Evolutionary conservation across 2,888 invertebrate species (phyloP), one percentile per base, ranked within the genome.

Genomic region (Cinara cedri): DNA sequence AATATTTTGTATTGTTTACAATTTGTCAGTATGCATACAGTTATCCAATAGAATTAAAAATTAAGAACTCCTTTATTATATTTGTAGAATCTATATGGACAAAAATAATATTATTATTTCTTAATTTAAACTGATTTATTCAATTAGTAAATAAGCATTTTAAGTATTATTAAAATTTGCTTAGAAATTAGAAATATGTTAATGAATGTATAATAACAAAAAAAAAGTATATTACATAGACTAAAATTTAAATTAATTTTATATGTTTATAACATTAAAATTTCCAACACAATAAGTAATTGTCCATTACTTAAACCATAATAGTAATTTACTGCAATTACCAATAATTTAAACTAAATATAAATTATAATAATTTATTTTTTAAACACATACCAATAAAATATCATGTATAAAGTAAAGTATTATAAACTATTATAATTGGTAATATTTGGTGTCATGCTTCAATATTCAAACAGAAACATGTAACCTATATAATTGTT

Each of bases 381-480:
- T 34, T 34, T 34, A 34, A 54, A 54, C 51, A 54, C 10, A 19
- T 34, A 70, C 19, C 1, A n/a, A n/a, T n/a, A n/a, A n/a, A n/a
- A n/a, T n/a, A n/a, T n/a, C n/a, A 24, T 24, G 24, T 26, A 46
- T 72, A 46, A 24, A n/a, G 4, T 63, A 34, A 63, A 57, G 11
- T 24, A 62, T 62, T 16, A n/a, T 21, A 24, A n/a, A n/a, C n/a
- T n/a, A n/a, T n/a, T n/a, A 66, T 24, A 49, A 51, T 26, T 24
- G 13, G 16, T 72, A 46, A 34, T 49, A 62, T 34, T 72, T 19
- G n/a, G 11, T 42, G 54, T 42, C 75, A 65, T 75, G 75, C 75
- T 65, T 65, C 3, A 42, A 54, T 16, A 34, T 62, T 72, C 9
- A 19, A 54, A 54, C 19, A 65, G n/a, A 49, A 60, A 49, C n/a